phyloP scores from a whole-genome alignment of 1,140 invertebrate species.

The Drosophila sproati region DNA sequence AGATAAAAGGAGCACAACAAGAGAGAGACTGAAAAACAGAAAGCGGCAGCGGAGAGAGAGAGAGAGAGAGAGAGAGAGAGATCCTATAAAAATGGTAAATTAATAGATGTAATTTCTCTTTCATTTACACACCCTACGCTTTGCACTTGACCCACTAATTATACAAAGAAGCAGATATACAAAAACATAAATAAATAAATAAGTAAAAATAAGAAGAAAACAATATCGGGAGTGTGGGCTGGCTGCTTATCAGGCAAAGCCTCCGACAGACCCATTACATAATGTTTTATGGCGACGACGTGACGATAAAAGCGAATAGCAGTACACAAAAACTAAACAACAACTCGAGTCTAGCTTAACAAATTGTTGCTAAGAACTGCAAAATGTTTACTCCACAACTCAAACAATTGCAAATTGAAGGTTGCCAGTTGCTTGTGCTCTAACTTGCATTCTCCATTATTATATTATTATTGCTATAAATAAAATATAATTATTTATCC shows the following conservation, averaged over 20 bases:
- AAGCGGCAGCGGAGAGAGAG: too few relatives aligned
- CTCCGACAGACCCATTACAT: conserved; percentile 52
- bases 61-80: background rate
- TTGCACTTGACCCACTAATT: conserved; percentile 77
- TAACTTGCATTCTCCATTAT: too few relatives aligned
- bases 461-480: too few relatives aligned
- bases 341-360: conserved; percentile 13
- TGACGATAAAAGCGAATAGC: conserved; percentile 63
- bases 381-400: conserved; percentile 6
- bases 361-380: conserved; percentile 11
- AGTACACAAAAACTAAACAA: conserved; percentile 9
- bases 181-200: background rate
- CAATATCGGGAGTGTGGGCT: background rate
- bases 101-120: background rate
- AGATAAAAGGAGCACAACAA: background rate
- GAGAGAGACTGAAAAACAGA: background rate
- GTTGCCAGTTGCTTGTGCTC: too few relatives aligned
- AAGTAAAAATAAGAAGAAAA: conserved; percentile 11
- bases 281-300: conserved; percentile 63
- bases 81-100: conserved; percentile 51
- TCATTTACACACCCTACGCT: conserved; percentile 1
- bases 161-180: conserved; percentile 19
- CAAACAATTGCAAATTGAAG: background rate
- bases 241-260: conserved; percentile 33
- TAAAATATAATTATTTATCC: background rate